Evolutionary conservation across 2,888 invertebrate species (phyloP), one percentile per base, ranked within the genome.

Genomic region (Acanthosepion esculentum): DNA sequence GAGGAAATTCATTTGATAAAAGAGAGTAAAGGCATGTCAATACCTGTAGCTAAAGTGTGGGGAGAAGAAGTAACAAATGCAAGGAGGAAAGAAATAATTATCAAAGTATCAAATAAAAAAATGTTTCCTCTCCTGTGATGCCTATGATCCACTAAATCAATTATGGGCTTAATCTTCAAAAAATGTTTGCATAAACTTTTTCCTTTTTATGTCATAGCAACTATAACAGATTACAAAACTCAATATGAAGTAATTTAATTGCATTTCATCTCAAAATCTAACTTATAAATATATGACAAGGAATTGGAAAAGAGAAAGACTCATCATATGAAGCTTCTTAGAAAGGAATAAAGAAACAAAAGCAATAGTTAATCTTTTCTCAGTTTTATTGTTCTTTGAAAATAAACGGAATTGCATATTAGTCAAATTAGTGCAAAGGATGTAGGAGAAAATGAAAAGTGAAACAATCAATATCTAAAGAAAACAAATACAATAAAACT

Each of bases 101-200:
- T n/a, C 15, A 78, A 78, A 78, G 15, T n/a, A 78, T n/a, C n/a
- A 78, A 33, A 15, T n/a, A n/a, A 78, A 78, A 41, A 78, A 78
- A 78, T 78, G 78, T n/a, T n/a, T 78, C n/a, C 12, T 78, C 33
- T 78, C 78, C 78, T n/a, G 78, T 78, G 78, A 78, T 78, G 78
- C 78, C n/a, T 78, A 78, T 78, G 78, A 78, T 78, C n/a, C n/a
- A 78, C 78, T 33, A 33, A 78, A 78, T 78, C 78, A 78, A 78
- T 78, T 33, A 78, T 78, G n/a, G 78, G 18, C 78, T 78, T 78
- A 78, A 33, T 33, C 78, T 78, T 33, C 5, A n/a, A 78, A 33
- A 78, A 78, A 33, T 78, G 78, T 78, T 78, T 78, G n/a, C 15
- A 33, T 78, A 3, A n/a, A 78, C n/a, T 78, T 33, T 78, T n/a